Evolutionary conservation across 2,797 vertebrate genomes (phyloP).

Genomic region (Lacerta viridis): DNA sequence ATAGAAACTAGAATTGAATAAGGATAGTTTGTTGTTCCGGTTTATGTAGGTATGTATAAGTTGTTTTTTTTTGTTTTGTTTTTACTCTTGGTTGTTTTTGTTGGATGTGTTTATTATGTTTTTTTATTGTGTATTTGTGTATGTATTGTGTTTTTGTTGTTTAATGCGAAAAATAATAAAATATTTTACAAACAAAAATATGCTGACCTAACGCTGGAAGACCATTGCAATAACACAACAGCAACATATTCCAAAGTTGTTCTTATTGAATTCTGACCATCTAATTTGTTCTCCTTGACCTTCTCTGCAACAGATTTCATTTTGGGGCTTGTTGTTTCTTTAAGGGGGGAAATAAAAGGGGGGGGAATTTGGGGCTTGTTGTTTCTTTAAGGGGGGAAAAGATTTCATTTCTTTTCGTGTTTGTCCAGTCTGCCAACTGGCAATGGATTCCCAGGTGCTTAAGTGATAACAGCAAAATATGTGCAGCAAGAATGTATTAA

Average conservation of each 20-base stretch:
- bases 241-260: constrained; percentile 62
- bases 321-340: constrained; percentile 23
- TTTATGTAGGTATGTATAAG: no score
- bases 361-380: background rate
- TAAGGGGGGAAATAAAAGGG: background rate
- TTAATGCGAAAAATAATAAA: no score
- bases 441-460: background rate
- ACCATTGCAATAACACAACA: constrained; percentile 53
- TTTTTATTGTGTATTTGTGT: no score
- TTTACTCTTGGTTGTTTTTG: no score
- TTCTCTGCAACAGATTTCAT: constrained; percentile 57
- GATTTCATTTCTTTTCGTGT: constrained; percentile 41
- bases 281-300: constrained; percentile 61
- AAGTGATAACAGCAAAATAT: constrained; percentile 48
- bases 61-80: no score
- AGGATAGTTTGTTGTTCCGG: no score
- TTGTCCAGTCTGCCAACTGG: constrained; percentile 39
- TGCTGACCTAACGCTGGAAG: constrained; percentile 39
- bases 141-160: no score
- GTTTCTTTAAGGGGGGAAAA: constrained; percentile 15
- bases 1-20: no score
- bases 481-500: constrained; percentile 58
- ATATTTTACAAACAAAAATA: no score
- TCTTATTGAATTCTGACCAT: constrained; percentile 65
- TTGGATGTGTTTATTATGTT: no score